Conservation (phyloP, 2,888 invertebrate genomes). For the Iselma pallidipennis region DNA sequence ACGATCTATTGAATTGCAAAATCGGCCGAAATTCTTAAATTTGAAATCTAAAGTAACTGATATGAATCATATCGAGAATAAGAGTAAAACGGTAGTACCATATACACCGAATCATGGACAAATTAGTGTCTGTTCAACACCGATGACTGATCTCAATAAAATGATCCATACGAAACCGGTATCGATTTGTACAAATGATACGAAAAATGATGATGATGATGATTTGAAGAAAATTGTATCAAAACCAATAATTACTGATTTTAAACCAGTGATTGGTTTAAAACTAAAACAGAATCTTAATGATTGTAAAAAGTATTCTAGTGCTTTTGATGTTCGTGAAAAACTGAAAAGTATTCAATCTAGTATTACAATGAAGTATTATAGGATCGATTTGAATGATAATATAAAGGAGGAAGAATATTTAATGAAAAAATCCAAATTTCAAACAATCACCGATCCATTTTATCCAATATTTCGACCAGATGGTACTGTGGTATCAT, state of each 20-base stretch:
- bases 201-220: conserved; percentile 30
- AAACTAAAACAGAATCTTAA: conserved; percentile 33
- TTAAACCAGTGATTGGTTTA: conserved; percentile 23
- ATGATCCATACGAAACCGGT: conserved; percentile 72
- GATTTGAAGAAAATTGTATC: too few species aligned
- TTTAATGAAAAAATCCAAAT: conserved; percentile 46
- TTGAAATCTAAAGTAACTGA: conserved; percentile 48
- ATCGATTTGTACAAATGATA: conserved; percentile 69
- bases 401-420: conserved; percentile 49
- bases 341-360: conserved; percentile 62
- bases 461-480: conserved; percentile 75
- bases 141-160: conserved; percentile 71
- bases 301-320: conserved; percentile 55
- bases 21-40: conserved; percentile 53
- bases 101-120: conserved; percentile 64
- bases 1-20: conserved; percentile 25
- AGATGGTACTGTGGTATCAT: conserved; percentile 75
- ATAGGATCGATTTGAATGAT: conserved; percentile 54
- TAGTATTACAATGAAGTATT: conserved; percentile 63
- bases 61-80: conserved; percentile 29
- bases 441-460: conserved; percentile 80
- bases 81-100: conserved; percentile 26
- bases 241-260: conserved; percentile 11
- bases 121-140: conserved; percentile 78
- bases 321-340: conserved; percentile 68